Conservation (phyloP, 1,140 invertebrate genomes). For the Apocrypta bakeri region DNA sequence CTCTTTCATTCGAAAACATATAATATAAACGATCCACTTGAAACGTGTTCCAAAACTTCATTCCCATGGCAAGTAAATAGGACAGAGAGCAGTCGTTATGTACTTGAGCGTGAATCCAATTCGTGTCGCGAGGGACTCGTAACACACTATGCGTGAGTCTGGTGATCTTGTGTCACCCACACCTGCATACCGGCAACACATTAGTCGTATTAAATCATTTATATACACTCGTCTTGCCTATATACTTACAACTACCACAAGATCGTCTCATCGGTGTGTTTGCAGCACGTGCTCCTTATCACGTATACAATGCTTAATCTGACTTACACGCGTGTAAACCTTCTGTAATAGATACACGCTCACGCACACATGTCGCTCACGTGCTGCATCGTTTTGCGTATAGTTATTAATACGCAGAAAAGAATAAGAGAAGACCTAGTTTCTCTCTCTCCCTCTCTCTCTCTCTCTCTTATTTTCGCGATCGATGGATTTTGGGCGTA, state of each 20-base stretch:
- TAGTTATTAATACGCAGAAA: too few relatives aligned
- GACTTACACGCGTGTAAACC: not conserved
- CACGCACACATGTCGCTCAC: too few relatives aligned
- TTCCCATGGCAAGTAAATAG: too few relatives aligned
- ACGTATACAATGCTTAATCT: not conserved
- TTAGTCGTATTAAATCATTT: constrained; percentile 19
- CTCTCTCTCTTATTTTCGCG: too few relatives aligned
- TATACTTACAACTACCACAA: not conserved
- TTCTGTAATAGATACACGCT: not conserved
- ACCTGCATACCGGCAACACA: not conserved
- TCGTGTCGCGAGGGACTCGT: not conserved
- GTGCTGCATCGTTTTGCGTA: too few relatives aligned
- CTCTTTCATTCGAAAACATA: too few relatives aligned
- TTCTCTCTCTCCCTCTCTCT: too few relatives aligned
- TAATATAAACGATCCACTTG: too few relatives aligned
- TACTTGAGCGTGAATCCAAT: not conserved
- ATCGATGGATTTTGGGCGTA: too few relatives aligned
- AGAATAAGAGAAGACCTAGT: too few relatives aligned
- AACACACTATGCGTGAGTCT: not conserved
- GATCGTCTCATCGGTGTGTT: not conserved
- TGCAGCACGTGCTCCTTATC: not conserved
- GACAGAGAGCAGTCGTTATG: too few relatives aligned
- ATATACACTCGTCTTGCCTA: not conserved
- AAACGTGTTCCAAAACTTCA: too few relatives aligned
- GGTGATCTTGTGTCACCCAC: not conserved